Evolutionary conservation across 2,113 vertebrate species (phyloP).

Genomic region (Corapipo altera): DNA sequence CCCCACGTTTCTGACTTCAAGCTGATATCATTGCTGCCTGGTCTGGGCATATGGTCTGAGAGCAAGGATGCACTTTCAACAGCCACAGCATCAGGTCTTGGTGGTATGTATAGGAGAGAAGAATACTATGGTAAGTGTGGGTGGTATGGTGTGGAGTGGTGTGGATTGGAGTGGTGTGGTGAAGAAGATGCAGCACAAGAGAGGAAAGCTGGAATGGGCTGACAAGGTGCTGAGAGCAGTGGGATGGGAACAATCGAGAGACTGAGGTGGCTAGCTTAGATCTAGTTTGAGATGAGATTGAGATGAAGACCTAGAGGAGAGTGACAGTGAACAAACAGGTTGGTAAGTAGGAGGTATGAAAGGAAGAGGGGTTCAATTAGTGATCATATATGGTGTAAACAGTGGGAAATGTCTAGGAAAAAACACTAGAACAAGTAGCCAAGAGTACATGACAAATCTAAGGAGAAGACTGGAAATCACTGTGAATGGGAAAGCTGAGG

Average conservation of each 20-base stretch:
- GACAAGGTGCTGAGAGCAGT: not conserved
- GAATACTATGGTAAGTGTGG: not conserved
- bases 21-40: not conserved
- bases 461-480: not conserved
- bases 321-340: not conserved
- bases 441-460: not conserved
- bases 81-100: not conserved
- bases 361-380: not conserved
- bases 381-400: not conserved
- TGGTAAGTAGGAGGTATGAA: not conserved
- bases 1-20: not conserved
- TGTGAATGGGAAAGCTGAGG: not conserved
- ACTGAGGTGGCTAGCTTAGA: not conserved
- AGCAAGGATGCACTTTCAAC: not conserved
- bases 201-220: not conserved
- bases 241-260: not conserved
- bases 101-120: not conserved
- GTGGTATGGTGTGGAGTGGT: not conserved
- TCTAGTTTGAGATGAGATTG: not conserved
- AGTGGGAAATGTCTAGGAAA: not conserved
- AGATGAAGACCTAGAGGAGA: not conserved
- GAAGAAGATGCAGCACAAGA: not conserved
- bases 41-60: not conserved
- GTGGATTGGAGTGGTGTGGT: too few relatives aligned
- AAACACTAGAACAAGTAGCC: not conserved